phyloP scores from a whole-genome alignment of 1,140 invertebrate species.

The Ditylenchus dipsaci region DNA sequence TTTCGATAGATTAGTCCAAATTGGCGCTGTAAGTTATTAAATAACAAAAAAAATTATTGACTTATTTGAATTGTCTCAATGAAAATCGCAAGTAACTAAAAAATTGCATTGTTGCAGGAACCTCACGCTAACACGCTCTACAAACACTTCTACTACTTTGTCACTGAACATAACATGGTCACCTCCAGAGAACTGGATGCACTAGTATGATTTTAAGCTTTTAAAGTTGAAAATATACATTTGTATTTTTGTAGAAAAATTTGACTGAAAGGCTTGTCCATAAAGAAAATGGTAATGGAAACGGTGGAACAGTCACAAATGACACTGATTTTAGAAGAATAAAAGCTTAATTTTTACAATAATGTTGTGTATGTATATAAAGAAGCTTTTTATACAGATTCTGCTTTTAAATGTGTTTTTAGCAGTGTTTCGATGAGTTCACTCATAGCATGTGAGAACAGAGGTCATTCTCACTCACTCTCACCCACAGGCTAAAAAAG shows the following conservation, averaged over 20 bases:
- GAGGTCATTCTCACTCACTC: too few relatives aligned
- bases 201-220: constrained; percentile 58
- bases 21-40: constrained; percentile 70
- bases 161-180: constrained; percentile 80
- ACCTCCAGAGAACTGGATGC: constrained; percentile 81
- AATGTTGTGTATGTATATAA: too few relatives aligned
- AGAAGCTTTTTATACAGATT: too few relatives aligned
- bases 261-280: constrained; percentile 28
- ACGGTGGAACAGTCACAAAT: background rate
- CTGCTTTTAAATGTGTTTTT: too few relatives aligned
- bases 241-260: constrained; percentile 22
- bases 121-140: constrained; percentile 93
- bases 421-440: too few relatives aligned
- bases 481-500: too few relatives aligned
- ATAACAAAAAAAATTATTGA: background rate
- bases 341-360: too few relatives aligned
- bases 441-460: too few relatives aligned
- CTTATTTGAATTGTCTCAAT: background rate
- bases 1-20: constrained; percentile 80
- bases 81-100: constrained; percentile 10
- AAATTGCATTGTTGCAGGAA: constrained; percentile 67
- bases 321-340: too few relatives aligned
- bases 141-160: constrained; percentile 93
- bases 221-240: background rate
- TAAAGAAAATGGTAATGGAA: background rate